phyloP scores from a whole-genome alignment of 2,888 invertebrate species.

The Podotricha telesiphe region DNA sequence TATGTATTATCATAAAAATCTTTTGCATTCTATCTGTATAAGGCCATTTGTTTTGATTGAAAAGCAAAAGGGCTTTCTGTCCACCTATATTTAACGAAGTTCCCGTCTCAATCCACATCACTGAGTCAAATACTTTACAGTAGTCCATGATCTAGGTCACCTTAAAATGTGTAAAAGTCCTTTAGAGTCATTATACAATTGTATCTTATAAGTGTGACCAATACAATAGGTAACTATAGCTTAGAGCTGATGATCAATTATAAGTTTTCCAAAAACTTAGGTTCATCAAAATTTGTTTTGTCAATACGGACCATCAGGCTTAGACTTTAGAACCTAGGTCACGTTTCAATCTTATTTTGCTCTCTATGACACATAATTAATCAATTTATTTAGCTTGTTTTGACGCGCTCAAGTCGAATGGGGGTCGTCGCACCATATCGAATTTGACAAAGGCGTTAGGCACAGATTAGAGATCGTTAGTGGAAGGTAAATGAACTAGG shows the following conservation, averaged over 20 bases:
- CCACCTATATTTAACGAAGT: too few relatives aligned
- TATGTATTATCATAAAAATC: too few relatives aligned
- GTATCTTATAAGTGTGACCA: too few relatives aligned
- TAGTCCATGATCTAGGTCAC: too few relatives aligned
- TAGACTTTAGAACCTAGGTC: slow-evolving; percentile 48
- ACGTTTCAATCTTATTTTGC: slow-evolving; percentile 43
- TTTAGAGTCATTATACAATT: too few relatives aligned
- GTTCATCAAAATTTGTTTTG: slow-evolving; percentile 55
- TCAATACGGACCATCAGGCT: slow-evolving; percentile 60
- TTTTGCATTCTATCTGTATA: too few relatives aligned
- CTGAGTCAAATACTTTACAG: too few relatives aligned
- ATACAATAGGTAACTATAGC: neutral
- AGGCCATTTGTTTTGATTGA: too few relatives aligned
- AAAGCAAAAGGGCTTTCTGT: too few relatives aligned
- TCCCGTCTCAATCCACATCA: too few relatives aligned
- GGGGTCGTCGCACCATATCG: slow-evolving; percentile 12
- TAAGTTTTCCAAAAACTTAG: slow-evolving; percentile 2
- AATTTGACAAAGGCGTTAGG: slow-evolving; percentile 15
- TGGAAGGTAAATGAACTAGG: neutral
- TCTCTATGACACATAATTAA: slow-evolving; percentile 9
- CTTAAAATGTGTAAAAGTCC: too few relatives aligned
- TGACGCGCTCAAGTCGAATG: neutral
- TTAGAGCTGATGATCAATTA: too few relatives aligned
- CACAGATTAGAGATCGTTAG: slow-evolving; percentile 5
- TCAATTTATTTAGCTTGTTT: slow-evolving; percentile 5